Percentiles rank a stretch among this genome's conserved stretches.
Conservation (phyloP, 2,113 vertebrate genomes). For the Urocitellus parryii region DNA sequence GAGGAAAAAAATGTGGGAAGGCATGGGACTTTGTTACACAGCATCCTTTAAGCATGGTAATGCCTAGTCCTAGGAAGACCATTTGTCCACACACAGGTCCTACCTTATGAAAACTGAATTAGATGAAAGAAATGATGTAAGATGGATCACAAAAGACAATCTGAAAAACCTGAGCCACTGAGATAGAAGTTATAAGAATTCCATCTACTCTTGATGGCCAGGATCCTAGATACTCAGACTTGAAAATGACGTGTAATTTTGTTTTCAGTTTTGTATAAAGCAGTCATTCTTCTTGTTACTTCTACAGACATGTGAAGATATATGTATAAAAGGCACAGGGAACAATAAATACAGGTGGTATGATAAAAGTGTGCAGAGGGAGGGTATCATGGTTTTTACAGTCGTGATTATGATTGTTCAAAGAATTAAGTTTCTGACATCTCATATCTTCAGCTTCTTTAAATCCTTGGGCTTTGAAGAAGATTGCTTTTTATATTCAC, state of each 20-base stretch:
- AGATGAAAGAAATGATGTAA: background rate
- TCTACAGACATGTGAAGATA: background rate
- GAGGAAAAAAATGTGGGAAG: too few species aligned
- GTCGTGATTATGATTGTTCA: background rate
- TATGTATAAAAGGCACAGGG: background rate
- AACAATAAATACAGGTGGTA: background rate
- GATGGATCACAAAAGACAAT: background rate
- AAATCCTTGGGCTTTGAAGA: background rate
- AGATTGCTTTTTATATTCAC: constrained; percentile 19
- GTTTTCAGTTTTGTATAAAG: background rate
- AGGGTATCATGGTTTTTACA: background rate
- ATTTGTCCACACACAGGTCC: background rate
- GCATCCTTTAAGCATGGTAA: background rate
- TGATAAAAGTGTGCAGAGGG: background rate
- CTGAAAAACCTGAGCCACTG: background rate
- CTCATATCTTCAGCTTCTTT: background rate
- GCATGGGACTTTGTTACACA: background rate
- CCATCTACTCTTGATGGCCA: background rate
- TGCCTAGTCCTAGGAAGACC: background rate
- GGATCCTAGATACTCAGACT: background rate
- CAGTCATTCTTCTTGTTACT: background rate
- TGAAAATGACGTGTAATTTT: background rate
- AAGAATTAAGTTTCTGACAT: background rate
- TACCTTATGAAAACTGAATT: background rate
- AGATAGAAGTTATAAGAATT: background rate